Conservation (phyloP, 2,113 vertebrate species). For the Alouatta palliata region DNA sequence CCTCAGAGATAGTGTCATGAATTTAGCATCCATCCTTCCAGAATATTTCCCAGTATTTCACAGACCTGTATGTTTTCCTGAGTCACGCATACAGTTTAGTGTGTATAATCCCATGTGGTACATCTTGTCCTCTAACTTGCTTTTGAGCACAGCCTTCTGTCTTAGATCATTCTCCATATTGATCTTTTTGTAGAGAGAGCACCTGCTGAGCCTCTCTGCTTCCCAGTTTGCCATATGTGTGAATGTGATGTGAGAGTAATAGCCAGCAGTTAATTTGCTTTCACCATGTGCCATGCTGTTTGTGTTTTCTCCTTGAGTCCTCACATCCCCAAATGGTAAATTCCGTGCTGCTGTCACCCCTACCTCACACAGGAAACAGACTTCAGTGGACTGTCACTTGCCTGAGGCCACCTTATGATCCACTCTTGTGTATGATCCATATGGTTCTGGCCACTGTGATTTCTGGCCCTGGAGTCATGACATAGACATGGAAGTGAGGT, state of each 20-base stretch:
- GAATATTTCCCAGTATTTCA: background rate
- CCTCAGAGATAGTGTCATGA: slow-evolving; percentile 1
- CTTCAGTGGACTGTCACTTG: too few relatives aligned
- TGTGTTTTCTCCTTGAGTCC: background rate
- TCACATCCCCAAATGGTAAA: background rate
- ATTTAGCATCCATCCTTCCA: background rate
- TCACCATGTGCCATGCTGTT: rapidly evolving
- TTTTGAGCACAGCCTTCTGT: background rate
- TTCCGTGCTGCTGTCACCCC: rapidly evolving
- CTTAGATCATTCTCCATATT: background rate
- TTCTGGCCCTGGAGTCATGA: background rate
- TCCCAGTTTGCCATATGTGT: rapidly evolving
- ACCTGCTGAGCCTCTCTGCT: background rate
- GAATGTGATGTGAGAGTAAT: rapidly evolving
- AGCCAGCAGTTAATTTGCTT: rapidly evolving
- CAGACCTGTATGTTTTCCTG: background rate
- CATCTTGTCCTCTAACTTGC: rapidly evolving
- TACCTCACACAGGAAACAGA: background rate
- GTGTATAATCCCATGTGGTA: background rate
- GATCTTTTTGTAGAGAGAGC: background rate
- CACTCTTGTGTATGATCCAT: rapidly evolving
- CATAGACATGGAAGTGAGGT: background rate
- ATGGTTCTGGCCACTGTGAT: background rate
- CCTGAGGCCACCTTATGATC: background rate
- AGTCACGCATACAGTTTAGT: background rate